Evolutionary conservation across 2,797 vertebrate genomes (phyloP).

Genomic region (Crenichthys baileyi): DNA sequence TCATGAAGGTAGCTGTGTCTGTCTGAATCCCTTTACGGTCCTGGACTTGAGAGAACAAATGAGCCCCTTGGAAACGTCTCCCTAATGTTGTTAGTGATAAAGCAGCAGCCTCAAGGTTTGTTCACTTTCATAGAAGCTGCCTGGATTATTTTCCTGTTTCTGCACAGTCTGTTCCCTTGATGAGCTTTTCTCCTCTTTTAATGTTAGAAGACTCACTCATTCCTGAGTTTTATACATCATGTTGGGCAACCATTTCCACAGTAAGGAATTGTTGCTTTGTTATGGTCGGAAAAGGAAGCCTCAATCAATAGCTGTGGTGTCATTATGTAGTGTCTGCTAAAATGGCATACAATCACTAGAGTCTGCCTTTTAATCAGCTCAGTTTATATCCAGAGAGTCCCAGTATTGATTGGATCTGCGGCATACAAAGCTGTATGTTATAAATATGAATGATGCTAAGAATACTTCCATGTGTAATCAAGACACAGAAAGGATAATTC

Average conservation of each 20-base stretch:
- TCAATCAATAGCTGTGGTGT: slow-evolving; percentile 33
- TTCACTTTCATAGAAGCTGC: slow-evolving; percentile 7
- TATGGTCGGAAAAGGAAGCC: slow-evolving; percentile 37
- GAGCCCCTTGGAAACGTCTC: background rate
- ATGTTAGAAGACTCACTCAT: slow-evolving; percentile 19
- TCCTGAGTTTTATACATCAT: slow-evolving; percentile 2
- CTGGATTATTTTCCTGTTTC: slow-evolving; percentile 3
- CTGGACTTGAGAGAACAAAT: background rate
- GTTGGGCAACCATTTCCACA: slow-evolving; percentile 27
- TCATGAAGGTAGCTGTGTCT: background rate
- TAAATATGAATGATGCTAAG: background rate
- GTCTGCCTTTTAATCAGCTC: slow-evolving; percentile 55
- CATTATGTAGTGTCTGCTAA: slow-evolving; percentile 37
- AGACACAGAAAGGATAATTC: background rate
- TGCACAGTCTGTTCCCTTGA: slow-evolving; percentile 1
- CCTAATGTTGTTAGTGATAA: slow-evolving; percentile 20
- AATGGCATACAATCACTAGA: slow-evolving; percentile 50
- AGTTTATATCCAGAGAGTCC: slow-evolving; percentile 49
- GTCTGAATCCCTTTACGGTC: slow-evolving; percentile 18
- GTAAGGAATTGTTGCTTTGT: slow-evolving; percentile 26
- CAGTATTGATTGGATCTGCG: slow-evolving; percentile 42
- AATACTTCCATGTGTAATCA: background rate
- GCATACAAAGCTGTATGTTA: slow-evolving; percentile 17
- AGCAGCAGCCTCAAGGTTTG: background rate
- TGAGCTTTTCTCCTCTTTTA: slow-evolving; percentile 18